A percentile compares a stretch with the other conserved stretches of the same genome.
Evolutionary conservation across 2,113 vertebrate genomes (phyloP).

Genomic region (Dromiciops gliroides): DNA sequence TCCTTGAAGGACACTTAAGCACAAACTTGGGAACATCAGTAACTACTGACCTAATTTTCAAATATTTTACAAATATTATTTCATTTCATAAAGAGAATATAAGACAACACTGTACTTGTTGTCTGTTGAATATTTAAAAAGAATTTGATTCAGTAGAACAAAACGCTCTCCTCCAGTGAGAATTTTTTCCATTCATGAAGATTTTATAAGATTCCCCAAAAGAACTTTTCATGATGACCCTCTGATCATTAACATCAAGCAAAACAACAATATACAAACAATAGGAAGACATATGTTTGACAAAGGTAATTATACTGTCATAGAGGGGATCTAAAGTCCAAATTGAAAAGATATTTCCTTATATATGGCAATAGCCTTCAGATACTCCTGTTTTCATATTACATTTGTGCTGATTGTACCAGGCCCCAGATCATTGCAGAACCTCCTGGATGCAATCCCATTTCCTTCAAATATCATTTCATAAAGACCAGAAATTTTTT

Average conservation of each 20-base stretch:
- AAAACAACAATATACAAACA: not conserved
- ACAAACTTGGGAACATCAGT: too few relatives aligned
- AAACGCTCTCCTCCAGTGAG: not conserved
- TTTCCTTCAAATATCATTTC: constrained; percentile 18
- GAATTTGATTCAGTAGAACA: not conserved
- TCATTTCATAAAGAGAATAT: not conserved
- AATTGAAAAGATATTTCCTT: not conserved
- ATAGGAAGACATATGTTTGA: not conserved
- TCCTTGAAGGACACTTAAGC: too few relatives aligned
- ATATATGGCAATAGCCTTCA: not conserved
- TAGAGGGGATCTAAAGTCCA: not conserved
- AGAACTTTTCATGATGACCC: not conserved
- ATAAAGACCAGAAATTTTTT: constrained; percentile 30
- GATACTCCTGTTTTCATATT: too few relatives aligned
- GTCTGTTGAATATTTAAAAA: not conserved
- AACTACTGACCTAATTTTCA: too few relatives aligned
- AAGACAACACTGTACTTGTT: not conserved
- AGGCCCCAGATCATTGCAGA: not conserved
- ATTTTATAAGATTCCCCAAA: not conserved
- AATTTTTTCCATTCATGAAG: not conserved
- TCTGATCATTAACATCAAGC: not conserved
- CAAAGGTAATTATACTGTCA: not conserved
- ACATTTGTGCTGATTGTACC: too few relatives aligned
- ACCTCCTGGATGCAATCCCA: not conserved
- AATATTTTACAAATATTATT: too few relatives aligned